A percentile compares a stretch with the other conserved stretches of the same genome.
These are phyloP conservation scores for Uloborus plumipes DNA, from an alignment of 2,888 invertebrate species.

Conservation along the genomic window DNA sequence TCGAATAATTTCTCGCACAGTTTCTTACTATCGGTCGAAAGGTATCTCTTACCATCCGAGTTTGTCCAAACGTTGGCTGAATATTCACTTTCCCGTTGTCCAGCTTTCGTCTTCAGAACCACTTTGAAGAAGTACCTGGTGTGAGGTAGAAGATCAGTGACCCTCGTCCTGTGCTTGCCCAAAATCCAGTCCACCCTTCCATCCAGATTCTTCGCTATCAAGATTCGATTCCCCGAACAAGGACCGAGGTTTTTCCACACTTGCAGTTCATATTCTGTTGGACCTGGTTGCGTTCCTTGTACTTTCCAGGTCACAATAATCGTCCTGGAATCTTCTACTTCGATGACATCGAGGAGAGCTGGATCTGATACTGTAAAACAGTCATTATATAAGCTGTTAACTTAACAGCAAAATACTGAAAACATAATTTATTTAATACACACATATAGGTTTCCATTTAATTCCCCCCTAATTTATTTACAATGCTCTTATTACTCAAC, in stretches of 20 bases:
- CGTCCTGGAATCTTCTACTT: not conserved
- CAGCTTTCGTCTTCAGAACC: slow-evolving; percentile 12
- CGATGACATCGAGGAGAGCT: not conserved
- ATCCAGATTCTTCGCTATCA: not conserved
- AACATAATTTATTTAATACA: too few relatives aligned
- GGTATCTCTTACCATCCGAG: slow-evolving; percentile 16
- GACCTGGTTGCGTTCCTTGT: slow-evolving; percentile 22
- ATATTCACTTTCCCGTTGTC: slow-evolving; percentile 1
- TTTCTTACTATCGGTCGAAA: too few relatives aligned
- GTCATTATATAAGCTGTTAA: too few relatives aligned
- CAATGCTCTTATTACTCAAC: too few relatives aligned
- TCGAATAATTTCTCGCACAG: too few relatives aligned
- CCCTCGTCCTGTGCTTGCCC: not conserved
- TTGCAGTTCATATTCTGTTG: slow-evolving; percentile 1
- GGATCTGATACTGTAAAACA: slow-evolving; percentile 20
- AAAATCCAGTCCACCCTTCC: not conserved
- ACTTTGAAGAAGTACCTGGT: slow-evolving; percentile 20
- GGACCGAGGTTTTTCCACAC: not conserved
- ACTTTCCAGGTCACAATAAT: slow-evolving; percentile 14
- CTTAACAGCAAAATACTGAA: too few relatives aligned
- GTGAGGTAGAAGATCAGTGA: slow-evolving; percentile 18
- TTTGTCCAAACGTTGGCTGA: not conserved
- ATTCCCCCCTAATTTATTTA: too few relatives aligned
- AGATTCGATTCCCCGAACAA: not conserved
- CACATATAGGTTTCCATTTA: too few relatives aligned